Base-by-base conservation (phyloP, 2,888 invertebrate species). In the Brenthis hecate region DNA sequence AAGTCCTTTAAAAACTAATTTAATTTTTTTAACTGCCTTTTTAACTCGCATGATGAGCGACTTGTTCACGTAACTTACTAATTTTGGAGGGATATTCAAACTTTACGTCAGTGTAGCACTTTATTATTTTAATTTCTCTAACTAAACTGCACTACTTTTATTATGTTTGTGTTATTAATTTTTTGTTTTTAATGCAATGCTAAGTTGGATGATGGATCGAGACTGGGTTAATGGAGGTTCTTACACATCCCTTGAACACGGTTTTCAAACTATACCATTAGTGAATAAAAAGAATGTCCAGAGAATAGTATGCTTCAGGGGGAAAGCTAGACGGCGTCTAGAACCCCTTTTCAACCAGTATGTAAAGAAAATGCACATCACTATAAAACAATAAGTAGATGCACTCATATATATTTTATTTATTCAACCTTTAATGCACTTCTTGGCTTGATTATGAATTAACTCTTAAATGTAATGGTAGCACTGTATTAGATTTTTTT, bases 161-260 rank as follows among this genome's bases (percentile, higher is more conserved):
- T 78, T 79, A 63, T 73, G 65, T 73, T 73, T 73, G 65, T 71
- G 66, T 73, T 74, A 76, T 77, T 73, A 28, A 77, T 77, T 80
- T 78, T 78, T 81, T 81, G 78, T 81, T 82, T 81, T 80, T 82
- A 79, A 81, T 74, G 82, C 78, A 73, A 78, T 80, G 77, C 84
- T 82, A 87, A 86, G 86, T 85, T 83, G 90, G 87, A 43, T 43
- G 89, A 95, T 95, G 95, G 94, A 95, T 85, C 93, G 94, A 80
- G 93, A 93, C 85, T 87, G 89, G 84, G 93, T 94, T 89, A 94
- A 80, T 68, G 79, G 94, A 86, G 94, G 94, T 86, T 94, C 94
- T 84, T 95, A 95, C 92, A 93, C 93, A 79, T 94, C 94, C 80
- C 88, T 95, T 82, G 94, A 94, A 81, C 93, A 94, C 84, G 54